Percentiles rank a stretch among this genome's conserved stretches.
Evolutionary conservation across 2,888 invertebrate species (phyloP).

Genomic region (Andrena haemorrhoa): DNA sequence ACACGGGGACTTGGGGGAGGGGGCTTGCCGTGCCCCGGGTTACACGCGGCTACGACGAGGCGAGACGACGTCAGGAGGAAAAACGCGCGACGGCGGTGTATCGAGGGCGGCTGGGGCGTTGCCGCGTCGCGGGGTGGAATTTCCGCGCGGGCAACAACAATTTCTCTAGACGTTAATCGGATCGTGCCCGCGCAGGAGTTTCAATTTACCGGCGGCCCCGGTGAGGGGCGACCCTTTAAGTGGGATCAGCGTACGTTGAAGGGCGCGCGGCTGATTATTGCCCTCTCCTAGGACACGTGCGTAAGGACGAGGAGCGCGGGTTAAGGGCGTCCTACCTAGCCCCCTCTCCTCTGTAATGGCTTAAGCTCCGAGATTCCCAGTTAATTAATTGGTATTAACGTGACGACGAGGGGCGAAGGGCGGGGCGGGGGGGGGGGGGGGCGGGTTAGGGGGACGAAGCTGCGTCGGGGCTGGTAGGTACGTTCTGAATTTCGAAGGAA

Average conservation of each 20-base stretch:
- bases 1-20: not conserved
- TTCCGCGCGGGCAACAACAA: slow-evolving; percentile 18
- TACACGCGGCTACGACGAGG: not conserved
- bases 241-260: slow-evolving; percentile 66
- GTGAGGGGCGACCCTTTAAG: slow-evolving; percentile 61
- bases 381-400: slow-evolving; percentile 74
- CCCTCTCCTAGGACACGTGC: slow-evolving; percentile 63
- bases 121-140: not conserved
- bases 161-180: slow-evolving; percentile 44
- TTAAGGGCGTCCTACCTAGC: slow-evolving; percentile 33
- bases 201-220: slow-evolving; percentile 62
- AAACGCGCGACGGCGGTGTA: slow-evolving; percentile 27
- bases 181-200: slow-evolving; percentile 45
- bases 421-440: no score
- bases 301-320: slow-evolving; percentile 50
- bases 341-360: slow-evolving; percentile 56
- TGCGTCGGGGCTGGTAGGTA: slow-evolving; percentile 12
- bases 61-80: slow-evolving; percentile 29
- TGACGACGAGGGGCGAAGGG: slow-evolving; percentile 45
- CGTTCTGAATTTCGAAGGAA: slow-evolving; percentile 42
- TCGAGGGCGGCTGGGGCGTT: slow-evolving; percentile 10
- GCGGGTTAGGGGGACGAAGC: slow-evolving; percentile 18
- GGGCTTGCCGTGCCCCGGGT: not conserved
- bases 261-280: slow-evolving; percentile 67
- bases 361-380: slow-evolving; percentile 71